A percentile compares a stretch with the other conserved stretches of the same genome.
Conservation (phyloP, 2,888 invertebrate species). For the Diogma glabrata region DNA sequence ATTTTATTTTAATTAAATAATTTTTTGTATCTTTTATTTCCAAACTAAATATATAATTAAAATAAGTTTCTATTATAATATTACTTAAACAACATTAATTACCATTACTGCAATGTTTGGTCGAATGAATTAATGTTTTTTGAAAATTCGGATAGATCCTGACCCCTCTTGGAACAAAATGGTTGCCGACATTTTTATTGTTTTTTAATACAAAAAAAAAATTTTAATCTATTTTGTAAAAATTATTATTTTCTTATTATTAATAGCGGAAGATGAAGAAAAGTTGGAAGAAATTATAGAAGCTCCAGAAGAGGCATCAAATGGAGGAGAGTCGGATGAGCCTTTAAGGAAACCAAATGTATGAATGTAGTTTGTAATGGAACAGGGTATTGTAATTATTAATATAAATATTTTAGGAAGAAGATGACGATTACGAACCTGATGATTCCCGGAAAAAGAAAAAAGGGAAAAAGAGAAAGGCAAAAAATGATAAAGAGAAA, state of each 20-base stretch:
- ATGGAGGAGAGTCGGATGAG: constrained; percentile 15
- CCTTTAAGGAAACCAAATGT: constrained; percentile 14
- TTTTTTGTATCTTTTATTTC: too few relatives aligned
- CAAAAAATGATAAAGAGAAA: constrained; percentile 80
- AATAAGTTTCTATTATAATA: too few relatives aligned
- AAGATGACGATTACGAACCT: constrained; percentile 78
- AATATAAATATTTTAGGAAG: constrained; percentile 25
- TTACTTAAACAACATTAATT: too few relatives aligned
- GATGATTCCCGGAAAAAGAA: constrained; percentile 79
- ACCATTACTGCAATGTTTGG: too few relatives aligned
- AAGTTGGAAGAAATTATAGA: constrained; percentile 12
- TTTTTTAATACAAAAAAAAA: constrained; percentile 1
- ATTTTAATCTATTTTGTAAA: not conserved
- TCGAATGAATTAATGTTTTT: too few relatives aligned
- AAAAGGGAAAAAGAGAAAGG: constrained; percentile 89
- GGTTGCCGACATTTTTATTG: constrained; percentile 1
- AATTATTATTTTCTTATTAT: not conserved
- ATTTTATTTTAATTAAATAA: too few relatives aligned
- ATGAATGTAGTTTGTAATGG: constrained; percentile 8
- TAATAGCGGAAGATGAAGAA: constrained; percentile 13
- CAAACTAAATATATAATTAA: too few relatives aligned
- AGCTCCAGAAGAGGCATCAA: constrained; percentile 2
- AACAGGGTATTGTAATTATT: not conserved
- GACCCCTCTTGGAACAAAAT: constrained; percentile 6
- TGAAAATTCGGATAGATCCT: too few relatives aligned